A percentile compares a stretch with the other conserved stretches of the same genome.
These are phyloP conservation scores for Heterohyrax brucei DNA, from an alignment of 2,797 vertebrate species.

Conservation along the genomic window DNA sequence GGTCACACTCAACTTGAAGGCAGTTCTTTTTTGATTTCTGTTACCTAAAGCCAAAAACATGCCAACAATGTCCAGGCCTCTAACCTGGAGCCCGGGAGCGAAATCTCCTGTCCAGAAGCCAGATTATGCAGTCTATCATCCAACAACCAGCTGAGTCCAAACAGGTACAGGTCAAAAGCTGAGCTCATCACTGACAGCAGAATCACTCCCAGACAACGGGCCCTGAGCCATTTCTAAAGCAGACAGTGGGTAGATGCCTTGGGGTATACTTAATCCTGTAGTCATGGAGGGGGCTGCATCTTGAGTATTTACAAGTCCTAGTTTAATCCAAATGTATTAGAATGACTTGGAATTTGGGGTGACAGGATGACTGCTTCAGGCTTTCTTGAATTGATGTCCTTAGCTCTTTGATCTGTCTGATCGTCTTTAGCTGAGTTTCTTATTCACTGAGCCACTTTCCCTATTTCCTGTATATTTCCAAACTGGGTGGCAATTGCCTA, in stretches of 20 bases:
- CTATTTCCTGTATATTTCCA: neutral
- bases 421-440: neutral
- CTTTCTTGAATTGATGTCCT: neutral
- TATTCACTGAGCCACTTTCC: neutral
- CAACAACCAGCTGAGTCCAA: conserved; percentile 42
- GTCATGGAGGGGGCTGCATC: neutral
- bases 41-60: neutral
- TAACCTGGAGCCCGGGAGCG: neutral
- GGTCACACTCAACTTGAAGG: neutral
- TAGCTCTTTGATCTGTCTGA: neutral
- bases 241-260: conserved; percentile 8
- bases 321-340: neutral
- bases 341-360: neutral
- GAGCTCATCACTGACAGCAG: conserved; percentile 36
- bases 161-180: conserved; percentile 58
- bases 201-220: neutral
- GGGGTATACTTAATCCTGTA: neutral
- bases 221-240: neutral
- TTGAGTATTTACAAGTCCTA: neutral
- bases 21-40: neutral
- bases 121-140: neutral
- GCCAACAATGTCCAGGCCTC: neutral
- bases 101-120: conserved; percentile 39
- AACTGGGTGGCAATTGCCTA: neutral
- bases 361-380: neutral